Evolutionary conservation across 1,140 invertebrate genomes (phyloP), one percentile per base, ranked within the genome.

Genomic region (Caenorhabditis brenneri): DNA sequence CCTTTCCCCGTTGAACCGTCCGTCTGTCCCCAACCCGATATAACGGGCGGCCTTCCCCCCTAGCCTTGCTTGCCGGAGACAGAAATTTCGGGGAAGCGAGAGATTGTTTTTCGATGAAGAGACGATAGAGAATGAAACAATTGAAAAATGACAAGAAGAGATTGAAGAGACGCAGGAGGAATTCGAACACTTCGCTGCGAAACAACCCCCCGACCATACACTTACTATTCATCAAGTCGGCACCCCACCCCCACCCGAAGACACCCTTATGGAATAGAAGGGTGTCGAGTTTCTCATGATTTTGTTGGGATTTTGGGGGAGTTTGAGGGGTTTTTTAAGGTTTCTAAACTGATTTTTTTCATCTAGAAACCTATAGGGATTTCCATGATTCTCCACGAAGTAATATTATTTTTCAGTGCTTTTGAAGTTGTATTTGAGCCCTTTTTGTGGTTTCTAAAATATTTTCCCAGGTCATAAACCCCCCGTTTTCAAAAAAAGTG

Each of bases 211-310:
- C 58, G 58, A 65, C 58, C 58, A 65, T 65, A 65, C 29, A 65
- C 58, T 65, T 65, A 65, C 58, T 65, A 65, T 65, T 65, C 58
- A 65, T 65, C 58, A 58, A 58, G 24, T n/a, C 55, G 9, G 55
- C 55, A 22, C 58, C n/a, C n/a, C 5, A 6, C 5, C 2, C 53
- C 53, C 29, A 33, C 7, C 7, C 22, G 10, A 55, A 55, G 48
- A 51, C 48, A 51, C 48, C 48, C n/a, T n/a, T n/a, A n/a, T n/a
- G n/a, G n/a, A n/a, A n/a, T n/a, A n/a, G n/a, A 15, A 55, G 16
- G 58, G 58, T 65, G 22, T 65, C 58, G n/a, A 36, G 36, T 36
- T 33, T 65, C 58, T 22, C 19, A 27, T 5, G 12, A 27, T 55
- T 51, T n/a, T n/a, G 48, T n/a, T n/a, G n/a, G n/a, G n/a, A n/a